Conservation (phyloP, 2,797 vertebrate genomes). For the Sardinella longiceps region DNA sequence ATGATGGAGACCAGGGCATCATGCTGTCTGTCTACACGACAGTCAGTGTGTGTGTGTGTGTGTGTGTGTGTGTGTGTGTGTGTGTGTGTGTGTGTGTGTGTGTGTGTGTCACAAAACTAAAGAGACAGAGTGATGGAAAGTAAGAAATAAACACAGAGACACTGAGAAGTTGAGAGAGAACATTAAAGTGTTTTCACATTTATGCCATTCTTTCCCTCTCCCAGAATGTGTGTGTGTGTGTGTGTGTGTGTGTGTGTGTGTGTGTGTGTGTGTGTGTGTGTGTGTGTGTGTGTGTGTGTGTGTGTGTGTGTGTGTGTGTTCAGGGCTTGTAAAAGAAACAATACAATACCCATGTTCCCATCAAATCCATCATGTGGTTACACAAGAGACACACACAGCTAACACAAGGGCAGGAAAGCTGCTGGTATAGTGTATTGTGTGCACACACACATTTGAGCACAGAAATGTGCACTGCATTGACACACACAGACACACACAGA, state of each 20-base stretch:
- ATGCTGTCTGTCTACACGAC: not conserved
- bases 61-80: not conserved
- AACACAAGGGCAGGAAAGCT: too few relatives aligned
- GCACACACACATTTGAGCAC: too few relatives aligned
- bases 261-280: constrained; percentile 15
- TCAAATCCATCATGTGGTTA: not conserved
- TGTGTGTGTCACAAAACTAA: not conserved
- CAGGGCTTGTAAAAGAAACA: not conserved
- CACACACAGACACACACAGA: too few relatives aligned
- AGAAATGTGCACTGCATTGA: too few relatives aligned
- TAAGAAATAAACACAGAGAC: not conserved
- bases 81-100: not conserved
- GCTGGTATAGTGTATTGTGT: too few relatives aligned
- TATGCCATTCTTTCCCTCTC: too few relatives aligned
- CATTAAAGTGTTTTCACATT: not conserved
- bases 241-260: not conserved
- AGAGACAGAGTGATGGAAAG: not conserved
- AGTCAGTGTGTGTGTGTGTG: not conserved
- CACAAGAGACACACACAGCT: not conserved
- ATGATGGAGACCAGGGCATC: not conserved
- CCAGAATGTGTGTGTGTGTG: not conserved
- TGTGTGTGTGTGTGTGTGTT: not conserved
- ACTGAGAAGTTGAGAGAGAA: not conserved
- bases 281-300: not conserved
- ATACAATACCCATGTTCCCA: not conserved